phyloP scores from a whole-genome alignment of 2,113 vertebrate genomes.

The Ranitomeya variabilis region DNA sequence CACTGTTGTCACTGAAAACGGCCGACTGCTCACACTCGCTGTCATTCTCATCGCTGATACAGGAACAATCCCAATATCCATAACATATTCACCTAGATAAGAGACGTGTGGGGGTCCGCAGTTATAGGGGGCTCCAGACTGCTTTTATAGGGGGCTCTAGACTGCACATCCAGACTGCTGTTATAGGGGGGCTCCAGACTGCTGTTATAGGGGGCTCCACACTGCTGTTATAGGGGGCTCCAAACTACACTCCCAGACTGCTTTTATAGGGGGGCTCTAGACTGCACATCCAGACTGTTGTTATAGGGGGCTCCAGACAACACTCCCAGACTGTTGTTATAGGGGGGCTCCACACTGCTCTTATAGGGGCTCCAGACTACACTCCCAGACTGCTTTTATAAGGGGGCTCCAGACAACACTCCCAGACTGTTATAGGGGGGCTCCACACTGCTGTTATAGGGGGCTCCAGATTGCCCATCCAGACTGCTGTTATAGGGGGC shows the following conservation, averaged over 20 bases:
- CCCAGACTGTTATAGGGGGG: background rate
- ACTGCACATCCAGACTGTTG: too few relatives aligned
- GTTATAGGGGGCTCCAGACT: too few relatives aligned
- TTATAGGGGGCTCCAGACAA: background rate
- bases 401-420: background rate
- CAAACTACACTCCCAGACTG: background rate
- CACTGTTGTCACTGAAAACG: conserved; percentile 23
- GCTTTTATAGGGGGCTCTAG: too few relatives aligned
- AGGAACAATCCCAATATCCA: background rate
- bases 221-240: background rate
- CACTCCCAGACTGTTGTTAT: too few relatives aligned
- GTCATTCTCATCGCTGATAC: background rate
- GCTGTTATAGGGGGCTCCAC: background rate
- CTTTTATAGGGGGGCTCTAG: background rate
- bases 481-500: background rate
- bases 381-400: too few relatives aligned
- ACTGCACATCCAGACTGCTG: too few relatives aligned
- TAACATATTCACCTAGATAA: too few relatives aligned
- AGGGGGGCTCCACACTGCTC: background rate
- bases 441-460: too few relatives aligned
- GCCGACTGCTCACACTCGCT: conserved; percentile 2
- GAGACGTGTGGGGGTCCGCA: too few relatives aligned
- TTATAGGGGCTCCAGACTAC: background rate
- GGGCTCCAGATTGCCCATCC: background rate
- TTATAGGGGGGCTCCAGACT: background rate